These are phyloP conservation scores for Stratiomys singularior DNA, from an alignment of 2,888 invertebrate species.

Conservation along the genomic window DNA sequence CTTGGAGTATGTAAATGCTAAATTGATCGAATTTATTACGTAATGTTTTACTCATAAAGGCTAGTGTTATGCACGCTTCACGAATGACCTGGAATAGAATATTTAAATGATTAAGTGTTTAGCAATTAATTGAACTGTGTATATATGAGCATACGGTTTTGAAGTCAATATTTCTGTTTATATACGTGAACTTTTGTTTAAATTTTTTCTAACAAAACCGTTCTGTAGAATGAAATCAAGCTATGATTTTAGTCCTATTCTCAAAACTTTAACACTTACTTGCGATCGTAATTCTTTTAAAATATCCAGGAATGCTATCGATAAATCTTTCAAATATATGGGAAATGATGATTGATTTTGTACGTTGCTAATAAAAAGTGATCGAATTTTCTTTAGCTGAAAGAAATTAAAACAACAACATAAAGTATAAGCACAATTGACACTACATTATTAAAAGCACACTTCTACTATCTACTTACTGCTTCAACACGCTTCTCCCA, in stretches of 20 bases:
- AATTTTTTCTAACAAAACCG: too few relatives aligned
- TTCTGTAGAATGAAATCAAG: too few relatives aligned
- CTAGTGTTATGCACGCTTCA: conserved; percentile 95
- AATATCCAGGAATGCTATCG: conserved; percentile 82
- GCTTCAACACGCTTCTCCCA: conserved; percentile 96
- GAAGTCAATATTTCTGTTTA: too few relatives aligned
- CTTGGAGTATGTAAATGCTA: conserved; percentile 83
- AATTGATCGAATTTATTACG: conserved; percentile 87
- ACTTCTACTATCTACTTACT: too few relatives aligned
- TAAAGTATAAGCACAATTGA: too few relatives aligned
- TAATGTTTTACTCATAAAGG: conserved; percentile 87
- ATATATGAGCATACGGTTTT: too few relatives aligned
- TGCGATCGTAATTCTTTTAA: conserved; percentile 89
- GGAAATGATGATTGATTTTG: conserved; percentile 74
- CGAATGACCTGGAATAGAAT: conserved; percentile 71
- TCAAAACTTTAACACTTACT: conserved; percentile 66
- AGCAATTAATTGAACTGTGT: not conserved
- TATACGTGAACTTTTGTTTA: too few relatives aligned
- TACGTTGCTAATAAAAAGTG: conserved; percentile 84
- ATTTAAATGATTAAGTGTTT: not conserved
- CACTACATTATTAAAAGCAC: too few relatives aligned
- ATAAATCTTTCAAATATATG: conserved; percentile 79
- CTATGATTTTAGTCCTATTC: too few relatives aligned
- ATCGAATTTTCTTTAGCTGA: conserved; percentile 87
- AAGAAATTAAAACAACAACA: too few relatives aligned